phyloP scores from a whole-genome alignment of 2,113 vertebrate species.

The Scolopax mira region DNA sequence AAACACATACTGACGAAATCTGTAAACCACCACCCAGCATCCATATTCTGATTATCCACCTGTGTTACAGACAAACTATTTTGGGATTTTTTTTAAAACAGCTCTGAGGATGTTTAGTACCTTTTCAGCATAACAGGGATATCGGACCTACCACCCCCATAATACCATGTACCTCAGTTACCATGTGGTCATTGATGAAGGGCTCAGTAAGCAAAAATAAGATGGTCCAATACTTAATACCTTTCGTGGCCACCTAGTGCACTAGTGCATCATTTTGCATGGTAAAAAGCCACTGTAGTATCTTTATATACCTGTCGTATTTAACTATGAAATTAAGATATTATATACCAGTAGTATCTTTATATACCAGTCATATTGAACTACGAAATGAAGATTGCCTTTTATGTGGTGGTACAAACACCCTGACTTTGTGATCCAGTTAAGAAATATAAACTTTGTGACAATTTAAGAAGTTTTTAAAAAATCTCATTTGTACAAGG shows the following conservation, averaged over 20 bases:
- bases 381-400: not conserved
- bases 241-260: not conserved
- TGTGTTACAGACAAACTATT: not conserved
- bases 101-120: not conserved
- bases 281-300: not conserved
- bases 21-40: not conserved
- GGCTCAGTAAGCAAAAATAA: not conserved
- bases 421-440: not conserved
- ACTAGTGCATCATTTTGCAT: not conserved
- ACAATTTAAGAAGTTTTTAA: not conserved
- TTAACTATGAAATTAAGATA: not conserved
- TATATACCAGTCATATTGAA: not conserved
- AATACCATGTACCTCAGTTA: not conserved
- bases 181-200: not conserved
- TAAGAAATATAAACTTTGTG: not conserved
- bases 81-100: not conserved
- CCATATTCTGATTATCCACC: not conserved
- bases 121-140: not conserved
- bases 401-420: not conserved
- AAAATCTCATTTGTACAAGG: not conserved
- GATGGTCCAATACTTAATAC: not conserved
- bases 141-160: not conserved
- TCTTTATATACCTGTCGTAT: not conserved
- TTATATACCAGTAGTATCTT: not conserved
- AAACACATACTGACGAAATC: slow-evolving; percentile 1